Evolutionary conservation across 2,797 vertebrate species (phyloP).

Genomic region (Myripristis jacobus): DNA sequence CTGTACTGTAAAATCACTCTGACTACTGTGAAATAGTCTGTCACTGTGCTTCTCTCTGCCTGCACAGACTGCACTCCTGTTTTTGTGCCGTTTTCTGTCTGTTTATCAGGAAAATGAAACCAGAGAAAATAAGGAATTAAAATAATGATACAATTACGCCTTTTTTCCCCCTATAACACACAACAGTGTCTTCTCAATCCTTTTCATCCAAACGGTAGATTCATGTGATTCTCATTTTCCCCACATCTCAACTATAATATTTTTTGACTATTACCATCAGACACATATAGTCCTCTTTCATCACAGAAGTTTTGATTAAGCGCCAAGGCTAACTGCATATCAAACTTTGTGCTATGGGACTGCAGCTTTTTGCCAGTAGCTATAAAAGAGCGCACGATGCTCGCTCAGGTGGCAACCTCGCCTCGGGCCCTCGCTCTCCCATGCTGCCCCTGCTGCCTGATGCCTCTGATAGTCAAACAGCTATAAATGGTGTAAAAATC

Average conservation of each 20-base stretch:
- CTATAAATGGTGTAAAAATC: conserved; percentile 44
- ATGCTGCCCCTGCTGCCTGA: conserved; percentile 25
- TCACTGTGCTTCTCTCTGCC: neutral
- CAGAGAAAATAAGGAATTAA: conserved; percentile 16
- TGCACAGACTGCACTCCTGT: conserved; percentile 18
- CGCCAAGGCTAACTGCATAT: conserved; percentile 4
- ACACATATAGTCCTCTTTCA: neutral
- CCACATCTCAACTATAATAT: neutral
- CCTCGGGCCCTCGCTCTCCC: conserved; percentile 23
- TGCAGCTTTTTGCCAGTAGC: neutral
- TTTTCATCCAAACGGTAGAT: too few species aligned
- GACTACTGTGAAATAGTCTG: conserved; percentile 43
- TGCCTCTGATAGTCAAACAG: conserved; percentile 42
- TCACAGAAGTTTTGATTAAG: conserved; percentile 27
- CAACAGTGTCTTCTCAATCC: too few species aligned
- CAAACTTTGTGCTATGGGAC: conserved; percentile 1
- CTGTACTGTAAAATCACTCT: conserved; percentile 44
- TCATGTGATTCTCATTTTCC: neutral
- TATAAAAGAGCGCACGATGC: neutral
- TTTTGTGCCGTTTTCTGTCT: neutral
- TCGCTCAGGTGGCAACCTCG: conserved; percentile 35
- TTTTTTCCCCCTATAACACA: conserved; percentile 9
- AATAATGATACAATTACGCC: neutral
- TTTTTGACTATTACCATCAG: conserved; percentile 7
- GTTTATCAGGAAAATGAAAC: conserved; percentile 11